Evolutionary conservation across 2,797 vertebrate species (phyloP).

Genomic region (Hydrocynus forskahlii): DNA sequence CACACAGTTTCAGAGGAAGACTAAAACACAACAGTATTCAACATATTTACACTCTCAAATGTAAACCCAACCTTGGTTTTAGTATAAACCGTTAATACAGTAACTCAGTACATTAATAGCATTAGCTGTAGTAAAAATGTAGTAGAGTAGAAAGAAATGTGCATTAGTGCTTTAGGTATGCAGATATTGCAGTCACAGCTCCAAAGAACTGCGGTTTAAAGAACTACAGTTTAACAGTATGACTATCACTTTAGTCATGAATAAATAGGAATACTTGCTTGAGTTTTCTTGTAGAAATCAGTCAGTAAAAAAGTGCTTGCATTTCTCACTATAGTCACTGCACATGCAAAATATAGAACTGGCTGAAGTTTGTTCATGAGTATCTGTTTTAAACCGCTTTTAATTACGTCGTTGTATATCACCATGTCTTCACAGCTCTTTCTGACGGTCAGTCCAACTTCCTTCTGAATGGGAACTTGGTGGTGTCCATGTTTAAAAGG

Average conservation of each 20-base stretch:
- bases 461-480: conserved; percentile 95
- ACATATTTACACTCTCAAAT: conserved; percentile 5
- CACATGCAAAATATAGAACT: not conserved
- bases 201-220: too few relatives aligned
- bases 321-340: conserved; percentile 62
- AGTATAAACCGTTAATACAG: not conserved
- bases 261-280: not conserved
- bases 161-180: not conserved
- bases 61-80: not conserved
- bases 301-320: conserved; percentile 35
- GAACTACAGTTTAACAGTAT: too few relatives aligned
- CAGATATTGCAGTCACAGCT: too few relatives aligned
- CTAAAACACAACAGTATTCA: not conserved
- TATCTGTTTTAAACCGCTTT: too few relatives aligned
- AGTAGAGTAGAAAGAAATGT: not conserved
- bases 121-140: not conserved
- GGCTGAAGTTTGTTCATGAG: not conserved
- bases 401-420: conserved; percentile 42
- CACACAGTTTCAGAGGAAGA: not conserved
- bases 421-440: conserved; percentile 80
- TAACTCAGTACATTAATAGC: too few relatives aligned
- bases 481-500: conserved; percentile 96
- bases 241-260: too few relatives aligned
- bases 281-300: not conserved
- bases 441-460: conserved; percentile 90